Conservation (phyloP, 2,113 vertebrate genomes). For the Urocynchramus pylzowi region DNA sequence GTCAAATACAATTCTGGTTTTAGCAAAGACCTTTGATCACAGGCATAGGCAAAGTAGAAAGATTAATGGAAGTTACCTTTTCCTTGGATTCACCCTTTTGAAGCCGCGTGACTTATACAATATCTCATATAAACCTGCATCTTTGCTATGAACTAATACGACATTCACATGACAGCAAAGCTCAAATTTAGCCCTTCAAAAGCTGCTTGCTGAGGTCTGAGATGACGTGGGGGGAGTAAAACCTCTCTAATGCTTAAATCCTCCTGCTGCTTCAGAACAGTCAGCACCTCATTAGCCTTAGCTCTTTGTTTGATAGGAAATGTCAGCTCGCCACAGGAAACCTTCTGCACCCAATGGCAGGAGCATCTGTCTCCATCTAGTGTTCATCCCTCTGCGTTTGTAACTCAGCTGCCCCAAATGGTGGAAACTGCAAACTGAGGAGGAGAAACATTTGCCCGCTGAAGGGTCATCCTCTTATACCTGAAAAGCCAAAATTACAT, state of each 20-base stretch:
- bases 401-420: background rate
- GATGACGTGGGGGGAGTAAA: constrained; percentile 21
- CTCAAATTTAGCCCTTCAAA: constrained; percentile 42
- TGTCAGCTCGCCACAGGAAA: constrained; percentile 20
- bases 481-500: background rate
- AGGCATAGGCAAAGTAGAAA: background rate
- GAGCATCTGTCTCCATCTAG: constrained; percentile 69
- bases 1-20: background rate
- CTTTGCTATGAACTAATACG: background rate
- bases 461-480: background rate
- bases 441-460: background rate
- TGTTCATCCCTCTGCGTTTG: background rate
- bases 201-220: constrained; percentile 25
- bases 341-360: background rate
- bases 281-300: constrained; percentile 7
- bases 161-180: background rate
- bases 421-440: background rate
- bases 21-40: background rate
- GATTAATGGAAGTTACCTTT: background rate
- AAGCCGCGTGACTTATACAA: background rate
- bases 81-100: background rate
- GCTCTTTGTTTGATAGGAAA: background rate
- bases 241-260: constrained; percentile 12
- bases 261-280: constrained; percentile 40
- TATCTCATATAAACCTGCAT: background rate